Conservation (phyloP, 2,888 invertebrate genomes). For the Athripsodes cinereus region DNA sequence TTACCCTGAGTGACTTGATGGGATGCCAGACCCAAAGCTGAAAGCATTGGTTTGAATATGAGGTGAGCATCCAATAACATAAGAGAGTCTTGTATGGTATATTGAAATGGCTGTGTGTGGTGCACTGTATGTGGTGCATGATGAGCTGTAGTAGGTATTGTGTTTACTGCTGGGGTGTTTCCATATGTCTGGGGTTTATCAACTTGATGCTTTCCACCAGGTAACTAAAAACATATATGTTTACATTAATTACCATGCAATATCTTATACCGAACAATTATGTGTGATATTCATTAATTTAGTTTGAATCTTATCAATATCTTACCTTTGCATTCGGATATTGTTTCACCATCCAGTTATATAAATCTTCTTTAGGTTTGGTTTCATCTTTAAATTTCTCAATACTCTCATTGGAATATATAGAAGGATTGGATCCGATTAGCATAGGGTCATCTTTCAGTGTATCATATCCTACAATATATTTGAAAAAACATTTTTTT, state of each 20-base stretch:
- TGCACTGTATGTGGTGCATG: slow-evolving; percentile 4
- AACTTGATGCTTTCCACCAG: slow-evolving; percentile 12
- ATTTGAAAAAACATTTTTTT: too few relatives aligned
- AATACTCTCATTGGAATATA: slow-evolving; percentile 49
- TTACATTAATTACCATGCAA: too few relatives aligned
- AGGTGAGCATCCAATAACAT: slow-evolving; percentile 87
- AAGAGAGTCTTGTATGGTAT: slow-evolving; percentile 76
- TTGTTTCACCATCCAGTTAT: slow-evolving; percentile 96
- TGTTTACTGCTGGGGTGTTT: slow-evolving; percentile 7
- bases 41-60: slow-evolving; percentile 86
- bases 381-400: slow-evolving; percentile 47
- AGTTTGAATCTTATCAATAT: too few relatives aligned
- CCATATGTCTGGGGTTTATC: slow-evolving; percentile 10
- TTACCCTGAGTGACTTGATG: slow-evolving; percentile 65
- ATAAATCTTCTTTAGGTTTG: slow-evolving; percentile 77
- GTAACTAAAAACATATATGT: slow-evolving; percentile 9
- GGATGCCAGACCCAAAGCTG: slow-evolving; percentile 85
- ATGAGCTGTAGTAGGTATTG: slow-evolving; percentile 15
- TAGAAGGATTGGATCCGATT: slow-evolving; percentile 63
- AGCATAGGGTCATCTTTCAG: slow-evolving; percentile 61
- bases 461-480: slow-evolving; percentile 63
- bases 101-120: slow-evolving; percentile 36
- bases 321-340: slow-evolving; percentile 53
- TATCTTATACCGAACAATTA: too few relatives aligned
- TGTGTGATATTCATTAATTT: too few relatives aligned